These are phyloP conservation scores for Hydrozoanthus gracilis DNA, from an alignment of 92 coral and sea anemone species.

Conservation along the genomic window DNA sequence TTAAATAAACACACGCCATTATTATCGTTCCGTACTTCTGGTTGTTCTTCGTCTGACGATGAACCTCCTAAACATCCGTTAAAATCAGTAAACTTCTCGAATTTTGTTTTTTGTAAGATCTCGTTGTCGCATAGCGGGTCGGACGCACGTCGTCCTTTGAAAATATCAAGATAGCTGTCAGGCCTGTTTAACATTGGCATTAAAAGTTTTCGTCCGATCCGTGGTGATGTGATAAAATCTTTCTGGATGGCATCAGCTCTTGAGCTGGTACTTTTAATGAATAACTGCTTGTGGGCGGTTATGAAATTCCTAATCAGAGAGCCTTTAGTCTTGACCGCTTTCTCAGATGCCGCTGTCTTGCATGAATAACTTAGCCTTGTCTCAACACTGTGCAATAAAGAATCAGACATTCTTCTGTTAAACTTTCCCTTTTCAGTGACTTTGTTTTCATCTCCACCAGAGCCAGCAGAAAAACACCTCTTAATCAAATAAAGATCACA, in stretches of 20 bases:
- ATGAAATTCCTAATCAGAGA: constrained; percentile 11
- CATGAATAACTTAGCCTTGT: constrained; percentile 16
- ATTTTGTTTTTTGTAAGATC: background rate
- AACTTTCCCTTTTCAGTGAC: background rate
- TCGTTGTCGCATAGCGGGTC: constrained; percentile 1
- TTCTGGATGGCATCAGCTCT: constrained; percentile 1
- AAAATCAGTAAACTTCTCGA: background rate
- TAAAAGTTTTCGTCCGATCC: constrained; percentile 33
- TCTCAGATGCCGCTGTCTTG: constrained; percentile 12
- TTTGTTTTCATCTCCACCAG: background rate
- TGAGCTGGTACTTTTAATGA: constrained; percentile 16
- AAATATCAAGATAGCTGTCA: constrained; percentile 5
- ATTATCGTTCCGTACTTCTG: constrained; percentile 8
- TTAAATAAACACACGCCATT: constrained; percentile 26
- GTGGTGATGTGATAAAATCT: constrained; percentile 21
- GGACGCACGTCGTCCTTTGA: constrained; percentile 25
- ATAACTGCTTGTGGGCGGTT: constrained; percentile 7
- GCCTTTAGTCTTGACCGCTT: constrained; percentile 13
- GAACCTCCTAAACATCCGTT: constrained; percentile 24
- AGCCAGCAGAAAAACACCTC: constrained; percentile 32
- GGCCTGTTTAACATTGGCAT: constrained; percentile 47
- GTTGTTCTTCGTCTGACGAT: constrained; percentile 20
- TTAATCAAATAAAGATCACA: constrained; percentile 18
- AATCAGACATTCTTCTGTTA: constrained; percentile 35
- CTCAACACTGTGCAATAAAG: constrained; percentile 23